Percentiles rank a stretch among this genome's conserved stretches.
Evolutionary conservation across 2,888 invertebrate genomes (phyloP).

Genomic region (Spilosoma lubricipeda): DNA sequence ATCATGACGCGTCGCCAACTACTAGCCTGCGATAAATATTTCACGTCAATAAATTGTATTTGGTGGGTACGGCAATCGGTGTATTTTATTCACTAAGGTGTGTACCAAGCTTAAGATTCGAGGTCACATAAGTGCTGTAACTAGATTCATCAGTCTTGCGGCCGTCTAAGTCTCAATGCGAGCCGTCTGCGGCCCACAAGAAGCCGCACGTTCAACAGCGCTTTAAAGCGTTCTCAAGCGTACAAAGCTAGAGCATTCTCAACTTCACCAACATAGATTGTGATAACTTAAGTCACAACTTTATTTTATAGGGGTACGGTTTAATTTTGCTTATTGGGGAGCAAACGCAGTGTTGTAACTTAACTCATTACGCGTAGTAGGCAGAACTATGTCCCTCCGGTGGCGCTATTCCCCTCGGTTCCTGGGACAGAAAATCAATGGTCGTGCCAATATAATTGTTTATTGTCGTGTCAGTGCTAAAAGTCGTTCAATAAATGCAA

Average conservation of each 20-base stretch:
- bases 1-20: too few species aligned
- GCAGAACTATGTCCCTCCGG: conserved; percentile 58
- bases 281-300: conserved; percentile 15
- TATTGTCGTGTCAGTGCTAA: conserved; percentile 39
- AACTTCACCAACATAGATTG: conserved; percentile 30
- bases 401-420: conserved; percentile 51
- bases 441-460: conserved; percentile 53
- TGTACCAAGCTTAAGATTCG: background rate
- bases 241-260: conserved; percentile 33
- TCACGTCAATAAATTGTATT: too few species aligned
- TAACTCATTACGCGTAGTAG: conserved; percentile 60
- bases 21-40: too few species aligned
- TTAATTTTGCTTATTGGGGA: conserved; percentile 13
- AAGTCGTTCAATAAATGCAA: conserved; percentile 7
- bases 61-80: background rate
- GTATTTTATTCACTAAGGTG: background rate
- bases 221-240: conserved; percentile 44
- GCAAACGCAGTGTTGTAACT: conserved; percentile 41
- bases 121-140: conserved; percentile 27
- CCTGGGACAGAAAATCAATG: conserved; percentile 60
- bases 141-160: conserved; percentile 20
- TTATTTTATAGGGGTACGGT: conserved; percentile 23
- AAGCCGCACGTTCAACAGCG: conserved; percentile 31
- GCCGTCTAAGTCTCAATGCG: conserved; percentile 11
- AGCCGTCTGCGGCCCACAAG: conserved; percentile 16